A percentile compares a stretch with the other conserved stretches of the same genome.
Conservation (phyloP, 2,113 vertebrate genomes). For the Amia ocellicauda region DNA sequence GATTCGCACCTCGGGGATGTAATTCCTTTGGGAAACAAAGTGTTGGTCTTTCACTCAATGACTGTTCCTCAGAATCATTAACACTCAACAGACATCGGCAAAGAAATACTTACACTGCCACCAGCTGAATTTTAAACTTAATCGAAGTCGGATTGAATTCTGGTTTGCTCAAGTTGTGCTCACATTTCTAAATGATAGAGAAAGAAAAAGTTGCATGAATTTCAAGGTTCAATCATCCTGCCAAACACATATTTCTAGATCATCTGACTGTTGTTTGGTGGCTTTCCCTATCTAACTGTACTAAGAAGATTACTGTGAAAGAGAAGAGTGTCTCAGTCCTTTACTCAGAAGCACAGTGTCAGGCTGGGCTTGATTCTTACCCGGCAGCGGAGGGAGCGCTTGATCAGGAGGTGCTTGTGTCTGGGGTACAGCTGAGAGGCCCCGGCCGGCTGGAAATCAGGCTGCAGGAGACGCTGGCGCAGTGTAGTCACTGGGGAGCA, state of each 20-base stretch:
- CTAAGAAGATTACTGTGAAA: too few species aligned
- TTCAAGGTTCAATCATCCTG: too few species aligned
- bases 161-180: slow-evolving; percentile 98
- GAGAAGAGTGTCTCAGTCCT: too few species aligned
- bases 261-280: too few species aligned
- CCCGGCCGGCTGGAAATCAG: slow-evolving; percentile 90
- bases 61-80: not conserved
- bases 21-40: slow-evolving; percentile 72
- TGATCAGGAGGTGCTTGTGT: slow-evolving; percentile 97
- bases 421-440: slow-evolving; percentile 93
- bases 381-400: slow-evolving; percentile 92
- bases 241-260: too few species aligned
- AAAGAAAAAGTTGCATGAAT: too few species aligned
- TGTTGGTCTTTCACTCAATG: slow-evolving; percentile 12
- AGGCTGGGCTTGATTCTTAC: slow-evolving; percentile 52
- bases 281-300: not conserved
- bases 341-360: too few species aligned
- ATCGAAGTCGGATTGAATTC: slow-evolving; percentile 99
- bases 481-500: slow-evolving; percentile 81
- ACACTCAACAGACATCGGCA: slow-evolving; percentile 20
- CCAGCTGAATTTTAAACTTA: slow-evolving; percentile 98
- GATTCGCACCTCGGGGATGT: slow-evolving; percentile 97
- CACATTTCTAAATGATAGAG: slow-evolving; percentile 80
- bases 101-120: slow-evolving; percentile 86
- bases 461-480: slow-evolving; percentile 91